Evolutionary conservation across 2,113 vertebrate species (phyloP).

Genomic region (Eubucco bourcierii): DNA sequence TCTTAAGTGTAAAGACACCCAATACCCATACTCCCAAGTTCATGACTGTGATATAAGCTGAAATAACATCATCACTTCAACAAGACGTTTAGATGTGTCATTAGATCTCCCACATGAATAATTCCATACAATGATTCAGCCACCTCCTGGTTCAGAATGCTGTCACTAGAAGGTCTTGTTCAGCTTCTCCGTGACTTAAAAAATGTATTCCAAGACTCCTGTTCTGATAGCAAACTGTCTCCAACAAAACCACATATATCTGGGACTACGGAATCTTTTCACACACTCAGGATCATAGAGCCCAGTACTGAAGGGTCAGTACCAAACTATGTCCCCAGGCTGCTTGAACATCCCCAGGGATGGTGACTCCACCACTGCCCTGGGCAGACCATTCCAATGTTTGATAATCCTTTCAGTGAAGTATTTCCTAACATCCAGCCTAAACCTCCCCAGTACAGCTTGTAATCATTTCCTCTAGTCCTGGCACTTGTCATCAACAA

Average conservation of each 20-base stretch:
- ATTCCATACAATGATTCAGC: neutral
- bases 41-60: neutral
- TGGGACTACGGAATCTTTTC: neutral
- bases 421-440: too few species aligned
- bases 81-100: neutral
- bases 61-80: neutral
- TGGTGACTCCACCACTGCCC: too few species aligned
- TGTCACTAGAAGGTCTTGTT: neutral
- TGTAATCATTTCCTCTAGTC: too few species aligned
- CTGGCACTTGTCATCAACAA: too few species aligned
- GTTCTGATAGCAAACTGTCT: neutral
- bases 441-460: too few species aligned
- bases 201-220: neutral
- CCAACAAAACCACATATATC: neutral
- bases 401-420: too few species aligned
- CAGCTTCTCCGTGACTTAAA: neutral
- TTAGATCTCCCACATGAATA: neutral
- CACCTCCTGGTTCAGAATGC: neutral
- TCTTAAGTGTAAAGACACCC: neutral
- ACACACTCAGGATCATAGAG: accelerated
- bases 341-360: too few species aligned
- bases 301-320: too few species aligned
- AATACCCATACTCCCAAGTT: neutral
- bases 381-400: too few species aligned
- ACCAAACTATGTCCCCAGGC: too few species aligned